Conservation (phyloP, 1,140 invertebrate genomes). For the Drosophila repletoides region DNA sequence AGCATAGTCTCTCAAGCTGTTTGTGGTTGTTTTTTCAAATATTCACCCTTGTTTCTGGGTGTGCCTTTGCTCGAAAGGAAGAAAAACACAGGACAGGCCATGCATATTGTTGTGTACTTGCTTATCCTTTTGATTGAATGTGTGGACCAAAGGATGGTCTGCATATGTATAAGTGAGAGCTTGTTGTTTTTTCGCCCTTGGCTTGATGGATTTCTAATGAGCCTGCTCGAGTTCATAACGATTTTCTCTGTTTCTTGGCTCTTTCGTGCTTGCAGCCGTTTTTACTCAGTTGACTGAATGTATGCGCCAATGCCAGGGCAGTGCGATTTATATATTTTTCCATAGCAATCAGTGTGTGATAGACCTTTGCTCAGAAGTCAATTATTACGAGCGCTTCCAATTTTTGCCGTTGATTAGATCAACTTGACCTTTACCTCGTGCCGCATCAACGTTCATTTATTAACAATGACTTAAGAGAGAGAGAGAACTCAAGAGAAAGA, state of each 20-base stretch:
- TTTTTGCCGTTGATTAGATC: constrained; percentile 25
- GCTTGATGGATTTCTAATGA: constrained; percentile 31
- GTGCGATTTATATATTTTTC: neutral
- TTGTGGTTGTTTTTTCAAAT: no score
- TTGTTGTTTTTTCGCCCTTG: neutral
- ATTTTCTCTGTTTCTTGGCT: neutral
- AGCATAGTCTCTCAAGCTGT: no score
- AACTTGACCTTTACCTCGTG: constrained; percentile 47
- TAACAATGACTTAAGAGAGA: constrained; percentile 52
- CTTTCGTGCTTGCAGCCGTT: neutral
- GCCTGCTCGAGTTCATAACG: neutral
- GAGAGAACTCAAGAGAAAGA: neutral
- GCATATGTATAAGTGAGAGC: neutral
- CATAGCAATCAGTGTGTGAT: constrained; percentile 5
- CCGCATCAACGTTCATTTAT: constrained; percentile 45
- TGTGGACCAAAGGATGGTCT: neutral
- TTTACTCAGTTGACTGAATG: neutral
- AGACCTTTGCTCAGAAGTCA: constrained; percentile 20
- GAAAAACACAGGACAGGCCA: constrained; percentile 5
- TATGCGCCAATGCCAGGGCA: neutral
- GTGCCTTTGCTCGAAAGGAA: neutral
- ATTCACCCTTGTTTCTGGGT: constrained; percentile 1
- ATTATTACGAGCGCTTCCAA: constrained; percentile 30
- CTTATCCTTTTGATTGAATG: constrained; percentile 9
- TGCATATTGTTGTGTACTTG: constrained; percentile 3